A percentile compares a stretch with the other conserved stretches of the same genome.
Evolutionary conservation across 2,113 vertebrate genomes (phyloP).

Genomic region (Anser brachyrhynchus): DNA sequence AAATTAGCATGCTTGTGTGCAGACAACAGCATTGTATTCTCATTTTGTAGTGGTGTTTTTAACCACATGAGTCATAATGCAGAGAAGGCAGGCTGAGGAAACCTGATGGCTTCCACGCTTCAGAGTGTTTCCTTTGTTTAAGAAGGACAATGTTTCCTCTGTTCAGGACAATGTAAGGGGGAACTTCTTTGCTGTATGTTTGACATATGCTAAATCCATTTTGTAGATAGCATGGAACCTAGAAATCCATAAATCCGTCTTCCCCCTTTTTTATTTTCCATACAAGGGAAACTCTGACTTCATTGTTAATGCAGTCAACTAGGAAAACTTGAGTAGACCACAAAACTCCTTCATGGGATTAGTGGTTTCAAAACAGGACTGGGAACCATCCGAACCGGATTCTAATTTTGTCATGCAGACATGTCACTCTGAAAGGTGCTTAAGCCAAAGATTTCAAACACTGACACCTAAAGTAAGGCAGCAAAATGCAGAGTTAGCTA

Average conservation of each 20-base stretch:
- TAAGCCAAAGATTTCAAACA: not conserved
- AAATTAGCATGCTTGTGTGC: not conserved
- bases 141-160: not conserved
- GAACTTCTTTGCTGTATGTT: not conserved
- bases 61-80: not conserved
- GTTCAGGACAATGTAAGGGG: not conserved
- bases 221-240: not conserved
- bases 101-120: conserved; percentile 21
- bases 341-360: conserved; percentile 2
- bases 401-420: not conserved
- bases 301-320: not conserved
- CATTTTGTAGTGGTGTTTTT: not conserved
- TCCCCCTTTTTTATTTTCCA: not conserved
- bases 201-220: not conserved
- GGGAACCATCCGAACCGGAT: conserved; percentile 22
- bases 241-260: not conserved
- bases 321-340: conserved; percentile 36
- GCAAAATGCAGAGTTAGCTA: not conserved
- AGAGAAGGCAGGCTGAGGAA: conserved; percentile 7
- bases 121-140: not conserved
- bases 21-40: conserved; percentile 30
- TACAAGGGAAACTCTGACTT: conserved; percentile 51
- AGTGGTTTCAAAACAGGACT: conserved; percentile 13
- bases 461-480: not conserved
- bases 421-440: not conserved